Percentiles rank a stretch among this genome's conserved stretches.
Evolutionary conservation across 2,113 vertebrate genomes (phyloP).

Genomic region (Merops nubicus): DNA sequence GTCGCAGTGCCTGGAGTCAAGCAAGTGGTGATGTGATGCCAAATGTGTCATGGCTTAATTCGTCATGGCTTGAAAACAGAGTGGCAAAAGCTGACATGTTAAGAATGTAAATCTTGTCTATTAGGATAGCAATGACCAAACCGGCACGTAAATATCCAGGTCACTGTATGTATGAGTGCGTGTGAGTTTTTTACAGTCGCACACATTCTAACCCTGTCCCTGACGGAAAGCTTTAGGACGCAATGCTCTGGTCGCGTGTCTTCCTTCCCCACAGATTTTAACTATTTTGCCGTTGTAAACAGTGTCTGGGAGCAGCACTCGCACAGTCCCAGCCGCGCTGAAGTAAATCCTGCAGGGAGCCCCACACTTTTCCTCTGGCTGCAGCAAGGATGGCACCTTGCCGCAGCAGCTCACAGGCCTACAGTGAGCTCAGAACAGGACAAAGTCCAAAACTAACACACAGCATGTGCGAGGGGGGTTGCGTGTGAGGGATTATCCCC

Average conservation of each 20-base stretch:
- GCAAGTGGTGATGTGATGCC: background rate
- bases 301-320: background rate
- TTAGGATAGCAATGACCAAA: background rate
- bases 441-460: constrained; percentile 36
- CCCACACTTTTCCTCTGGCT: fast-evolving
- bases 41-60: fast-evolving
- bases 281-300: background rate
- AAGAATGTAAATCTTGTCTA: background rate
- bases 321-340: background rate
- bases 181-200: background rate
- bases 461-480: constrained; percentile 1
- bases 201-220: background rate
- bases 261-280: background rate
- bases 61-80: background rate
- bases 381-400: background rate
- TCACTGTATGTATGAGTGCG: background rate
- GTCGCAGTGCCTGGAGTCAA: background rate
- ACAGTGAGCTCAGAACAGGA: background rate
- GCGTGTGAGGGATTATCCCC: background rate
- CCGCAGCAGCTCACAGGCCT: background rate
- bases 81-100: background rate
- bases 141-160: background rate
- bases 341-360: background rate
- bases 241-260: background rate
- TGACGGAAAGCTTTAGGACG: background rate